A percentile compares a stretch with the other conserved stretches of the same genome.
Evolutionary conservation across 2,888 invertebrate species (phyloP).

Genomic region (Brachylomia viminalis): DNA sequence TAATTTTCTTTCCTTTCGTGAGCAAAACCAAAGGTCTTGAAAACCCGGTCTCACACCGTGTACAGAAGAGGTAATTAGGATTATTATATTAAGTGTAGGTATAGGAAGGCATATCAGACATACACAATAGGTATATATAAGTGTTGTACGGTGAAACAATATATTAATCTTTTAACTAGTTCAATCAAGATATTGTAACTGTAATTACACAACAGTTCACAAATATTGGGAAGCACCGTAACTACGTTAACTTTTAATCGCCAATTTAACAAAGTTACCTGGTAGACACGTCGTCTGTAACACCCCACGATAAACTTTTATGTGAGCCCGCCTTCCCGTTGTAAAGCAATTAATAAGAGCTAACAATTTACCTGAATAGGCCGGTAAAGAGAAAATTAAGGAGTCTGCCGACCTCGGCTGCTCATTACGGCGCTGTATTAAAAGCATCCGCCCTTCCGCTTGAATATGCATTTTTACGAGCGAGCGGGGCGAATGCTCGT

Average conservation of each 20-base stretch:
- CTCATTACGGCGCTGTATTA: constrained; percentile 88
- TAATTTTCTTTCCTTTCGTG: neutral
- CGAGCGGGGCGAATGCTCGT: constrained; percentile 79
- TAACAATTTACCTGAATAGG: constrained; percentile 84
- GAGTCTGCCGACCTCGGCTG: constrained; percentile 85
- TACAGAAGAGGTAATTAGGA: neutral
- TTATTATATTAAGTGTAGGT: neutral
- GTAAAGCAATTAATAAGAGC: constrained; percentile 82
- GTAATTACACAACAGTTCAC: neutral
- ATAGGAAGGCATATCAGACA: neutral
- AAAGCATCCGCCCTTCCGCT: constrained; percentile 85
- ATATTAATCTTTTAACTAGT: neutral
- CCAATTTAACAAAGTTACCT: constrained; percentile 31
- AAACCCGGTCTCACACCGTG: neutral
- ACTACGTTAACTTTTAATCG: constrained; percentile 29
- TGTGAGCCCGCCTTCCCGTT: constrained; percentile 74
- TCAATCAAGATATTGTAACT: neutral
- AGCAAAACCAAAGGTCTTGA: neutral
- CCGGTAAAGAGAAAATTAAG: constrained; percentile 87
- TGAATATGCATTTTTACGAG: constrained; percentile 90
- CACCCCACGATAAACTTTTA: constrained; percentile 69
- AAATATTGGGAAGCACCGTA: neutral
- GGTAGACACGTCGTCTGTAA: constrained; percentile 47
- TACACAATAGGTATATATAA: neutral
- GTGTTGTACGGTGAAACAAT: neutral